These are phyloP conservation scores for Protodeltote pygarga DNA, from an alignment of 2,888 invertebrate genomes.

Conservation along the genomic window DNA sequence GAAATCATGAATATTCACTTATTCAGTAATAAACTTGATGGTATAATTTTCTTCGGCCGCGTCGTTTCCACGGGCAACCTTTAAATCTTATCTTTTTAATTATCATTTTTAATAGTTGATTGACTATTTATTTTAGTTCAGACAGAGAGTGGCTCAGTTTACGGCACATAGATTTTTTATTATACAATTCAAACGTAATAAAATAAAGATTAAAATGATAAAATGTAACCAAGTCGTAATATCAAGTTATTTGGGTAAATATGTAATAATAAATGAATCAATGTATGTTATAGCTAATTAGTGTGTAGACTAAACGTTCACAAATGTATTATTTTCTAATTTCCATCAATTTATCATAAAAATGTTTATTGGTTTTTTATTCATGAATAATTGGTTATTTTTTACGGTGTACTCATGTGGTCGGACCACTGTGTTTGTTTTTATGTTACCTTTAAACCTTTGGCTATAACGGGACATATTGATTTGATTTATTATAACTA, in stretches of 20 bases:
- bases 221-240: constrained; percentile 24
- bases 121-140: constrained; percentile 40
- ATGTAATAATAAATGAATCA: constrained; percentile 13
- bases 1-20: constrained; percentile 47
- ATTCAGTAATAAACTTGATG: constrained; percentile 36
- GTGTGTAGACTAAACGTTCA: constrained; percentile 24
- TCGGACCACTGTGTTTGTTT: constrained; percentile 21
- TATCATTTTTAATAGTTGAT: constrained; percentile 45
- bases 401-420: constrained; percentile 1
- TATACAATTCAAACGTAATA: constrained; percentile 35
- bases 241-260: constrained; percentile 39
- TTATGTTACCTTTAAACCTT: background rate
- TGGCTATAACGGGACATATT: constrained; percentile 1
- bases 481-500: background rate
- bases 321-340: constrained; percentile 22
- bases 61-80: constrained; percentile 28
- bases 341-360: constrained; percentile 6
- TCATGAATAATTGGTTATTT: constrained; percentile 3
- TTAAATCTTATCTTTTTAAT: constrained; percentile 41
- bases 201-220: constrained; percentile 41
- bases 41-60: constrained; percentile 24
- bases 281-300: constrained; percentile 37
- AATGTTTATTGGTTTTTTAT: constrained; percentile 15
- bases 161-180: constrained; percentile 37
- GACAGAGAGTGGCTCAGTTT: constrained; percentile 28